Evolutionary conservation across 2,888 invertebrate genomes (phyloP), one percentile per base, ranked within the genome.

Genomic region (Pecten maximus): DNA sequence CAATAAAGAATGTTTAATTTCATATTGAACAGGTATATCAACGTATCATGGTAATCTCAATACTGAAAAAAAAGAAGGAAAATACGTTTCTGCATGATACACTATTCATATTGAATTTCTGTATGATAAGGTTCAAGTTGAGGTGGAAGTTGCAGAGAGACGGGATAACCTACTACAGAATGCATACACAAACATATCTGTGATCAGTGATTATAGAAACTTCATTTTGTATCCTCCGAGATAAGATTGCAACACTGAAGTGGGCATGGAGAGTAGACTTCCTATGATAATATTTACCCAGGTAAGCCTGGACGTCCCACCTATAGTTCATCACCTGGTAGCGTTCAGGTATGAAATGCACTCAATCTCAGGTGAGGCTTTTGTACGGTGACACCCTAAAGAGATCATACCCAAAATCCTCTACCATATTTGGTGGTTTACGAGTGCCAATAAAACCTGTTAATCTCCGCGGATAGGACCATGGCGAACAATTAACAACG

Each of bases 221-320:
- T 74, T 74, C 35, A 35, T 74, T 74, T 74, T 74, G 74, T 35
- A 74, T 74, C 74, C 74, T 35, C 28, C 10, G 74, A 8, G 74
- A 74, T 74, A 74, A 74, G 74, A 74, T 74, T 35, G 35, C 35
- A 8, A 35, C 35, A 28, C 10, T 74, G 74, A 74, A 74, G 74
- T 74, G 12, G 74, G 35, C 74, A 74, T 28, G 74, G 28, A 12
- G 74, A 74, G 74, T 74, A 28, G 74, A 74, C 74, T 74, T 74
- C 74, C 74, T 74, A 74, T 23, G 74, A 74, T 74, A 74, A 74
- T 74, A 74, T 74, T 74, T 10, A 74, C 74, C 10, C 28, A 74
- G 74, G 74, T 74, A 74, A 74, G 74, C 74, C 74, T 28, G 74
- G 74, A 74, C 74, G 74, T 74, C 74, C 74, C 28, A 28, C 74